These are phyloP conservation scores for Neosilurus hyrtlii DNA, from an alignment of 2,797 vertebrate genomes.

Conservation along the genomic window DNA sequence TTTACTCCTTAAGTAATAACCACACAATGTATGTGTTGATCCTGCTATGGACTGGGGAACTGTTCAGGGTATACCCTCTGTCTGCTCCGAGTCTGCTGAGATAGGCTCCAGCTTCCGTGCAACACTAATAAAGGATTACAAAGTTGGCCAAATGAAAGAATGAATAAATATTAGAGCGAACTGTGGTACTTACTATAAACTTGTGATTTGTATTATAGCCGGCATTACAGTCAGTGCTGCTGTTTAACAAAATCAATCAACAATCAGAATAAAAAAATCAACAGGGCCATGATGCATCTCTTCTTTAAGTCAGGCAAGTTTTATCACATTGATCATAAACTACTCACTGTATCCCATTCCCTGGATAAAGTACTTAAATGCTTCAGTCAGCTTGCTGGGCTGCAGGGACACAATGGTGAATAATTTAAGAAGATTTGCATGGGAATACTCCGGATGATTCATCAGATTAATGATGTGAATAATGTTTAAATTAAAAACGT, in stretches of 20 bases:
- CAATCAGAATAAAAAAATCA: no score
- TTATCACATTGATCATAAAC: not conserved
- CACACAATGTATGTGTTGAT: no score
- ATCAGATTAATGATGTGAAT: not conserved
- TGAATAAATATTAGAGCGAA: no score
- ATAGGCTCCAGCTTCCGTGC: no score
- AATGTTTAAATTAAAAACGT: not conserved
- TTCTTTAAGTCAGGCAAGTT: no score
- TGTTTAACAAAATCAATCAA: not conserved
- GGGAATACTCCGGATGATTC: not conserved
- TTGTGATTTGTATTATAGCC: not conserved
- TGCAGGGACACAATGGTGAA: constrained; percentile 57
- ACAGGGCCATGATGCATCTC: not conserved
- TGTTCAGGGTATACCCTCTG: no score
- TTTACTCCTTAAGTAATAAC: no score
- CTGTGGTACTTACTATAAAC: no score
- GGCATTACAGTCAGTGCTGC: not conserved
- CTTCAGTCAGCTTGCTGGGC: constrained; percentile 96
- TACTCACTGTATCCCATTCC: constrained; percentile 99
- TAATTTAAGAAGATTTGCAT: not conserved
- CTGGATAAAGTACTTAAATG: constrained; percentile 97
- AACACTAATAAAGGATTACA: no score
- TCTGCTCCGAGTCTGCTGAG: no score
- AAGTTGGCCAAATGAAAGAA: no score
- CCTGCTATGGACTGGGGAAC: no score